Conservation (phyloP, 2,797 vertebrate species). For the Agapornis canus region DNA sequence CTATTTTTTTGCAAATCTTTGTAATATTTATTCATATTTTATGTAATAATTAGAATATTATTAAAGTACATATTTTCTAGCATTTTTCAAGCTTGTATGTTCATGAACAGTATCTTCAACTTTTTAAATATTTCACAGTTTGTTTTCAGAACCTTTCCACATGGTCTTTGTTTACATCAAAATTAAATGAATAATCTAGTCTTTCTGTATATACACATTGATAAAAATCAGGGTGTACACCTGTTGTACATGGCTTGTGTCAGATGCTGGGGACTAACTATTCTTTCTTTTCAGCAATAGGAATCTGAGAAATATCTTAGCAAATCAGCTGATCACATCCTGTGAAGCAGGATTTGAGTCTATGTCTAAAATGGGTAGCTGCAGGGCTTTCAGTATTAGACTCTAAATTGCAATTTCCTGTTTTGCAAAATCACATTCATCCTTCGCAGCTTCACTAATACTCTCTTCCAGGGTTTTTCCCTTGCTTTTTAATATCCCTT, state of each 20-base stretch:
- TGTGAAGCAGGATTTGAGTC: conserved; percentile 12
- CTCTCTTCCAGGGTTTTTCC: background rate
- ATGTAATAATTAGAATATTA: background rate
- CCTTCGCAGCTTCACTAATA: background rate
- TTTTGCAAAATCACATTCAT: conserved; percentile 12
- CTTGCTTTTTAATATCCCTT: background rate
- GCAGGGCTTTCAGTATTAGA: conserved; percentile 27
- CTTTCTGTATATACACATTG: background rate
- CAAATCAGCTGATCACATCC: background rate
- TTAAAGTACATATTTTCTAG: background rate
- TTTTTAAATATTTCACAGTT: background rate
- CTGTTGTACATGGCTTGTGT: background rate
- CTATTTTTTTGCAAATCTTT: background rate
- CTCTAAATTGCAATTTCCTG: conserved; percentile 47
- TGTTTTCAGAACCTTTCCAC: background rate
- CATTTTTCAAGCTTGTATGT: background rate
- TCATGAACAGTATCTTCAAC: background rate
- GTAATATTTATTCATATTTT: background rate
- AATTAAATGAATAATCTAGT: background rate
- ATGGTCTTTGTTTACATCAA: background rate
- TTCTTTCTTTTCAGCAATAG: background rate
- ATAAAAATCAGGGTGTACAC: background rate
- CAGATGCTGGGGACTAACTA: background rate
- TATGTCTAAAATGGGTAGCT: background rate
- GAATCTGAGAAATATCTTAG: background rate